phyloP scores from a whole-genome alignment of 2,113 vertebrate species.

The Microcebus tavaratra region DNA sequence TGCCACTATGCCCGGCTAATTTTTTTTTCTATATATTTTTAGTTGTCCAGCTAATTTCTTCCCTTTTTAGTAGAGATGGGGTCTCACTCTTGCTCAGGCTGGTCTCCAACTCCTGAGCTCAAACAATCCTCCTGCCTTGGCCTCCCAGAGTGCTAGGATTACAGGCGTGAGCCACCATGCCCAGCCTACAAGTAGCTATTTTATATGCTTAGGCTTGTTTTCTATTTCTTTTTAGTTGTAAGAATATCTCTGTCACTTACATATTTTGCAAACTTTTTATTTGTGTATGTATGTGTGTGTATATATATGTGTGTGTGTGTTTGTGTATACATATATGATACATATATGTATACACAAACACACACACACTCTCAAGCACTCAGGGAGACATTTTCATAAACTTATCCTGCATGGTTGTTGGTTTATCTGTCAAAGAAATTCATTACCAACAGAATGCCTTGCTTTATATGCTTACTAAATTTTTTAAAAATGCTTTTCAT shows the following conservation, averaged over 20 bases:
- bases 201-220: not conserved
- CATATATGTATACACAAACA: not conserved
- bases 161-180: too few relatives aligned
- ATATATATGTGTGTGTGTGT: too few relatives aligned
- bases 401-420: slow-evolving; percentile 36
- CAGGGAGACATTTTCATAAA: slow-evolving; percentile 46
- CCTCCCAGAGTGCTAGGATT: too few relatives aligned
- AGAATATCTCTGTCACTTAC: not conserved
- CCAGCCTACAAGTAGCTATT: not conserved
- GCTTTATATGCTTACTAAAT: slow-evolving; percentile 71
- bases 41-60: too few relatives aligned
- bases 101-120: too few relatives aligned
- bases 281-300: not conserved
- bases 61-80: too few relatives aligned
- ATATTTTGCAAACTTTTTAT: not conserved
- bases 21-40: too few relatives aligned
- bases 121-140: too few relatives aligned
- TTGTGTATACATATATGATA: too few relatives aligned
- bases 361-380: not conserved
- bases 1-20: too few relatives aligned
- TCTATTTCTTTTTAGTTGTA: slow-evolving; percentile 1
- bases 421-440: slow-evolving; percentile 72
- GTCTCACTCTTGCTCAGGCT: too few relatives aligned
- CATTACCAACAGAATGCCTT: slow-evolving; percentile 64
- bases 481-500: slow-evolving; percentile 69